Base-by-base conservation (phyloP, 2,888 invertebrate species). In the Rotaria sp. region DNA sequence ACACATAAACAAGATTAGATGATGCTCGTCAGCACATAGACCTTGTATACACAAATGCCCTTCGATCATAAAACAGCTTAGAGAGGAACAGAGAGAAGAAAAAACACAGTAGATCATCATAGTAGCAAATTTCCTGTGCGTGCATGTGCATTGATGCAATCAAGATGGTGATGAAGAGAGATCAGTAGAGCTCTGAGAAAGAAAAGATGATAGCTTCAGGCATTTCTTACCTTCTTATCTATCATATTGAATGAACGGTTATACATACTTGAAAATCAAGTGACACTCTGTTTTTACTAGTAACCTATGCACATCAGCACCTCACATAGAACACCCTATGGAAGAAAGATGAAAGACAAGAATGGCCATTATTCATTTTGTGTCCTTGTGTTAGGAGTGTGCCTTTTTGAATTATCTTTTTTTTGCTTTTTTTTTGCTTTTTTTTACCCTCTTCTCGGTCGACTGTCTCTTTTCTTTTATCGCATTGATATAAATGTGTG, bases 371-470 rank as follows among this genome's bases (percentile, higher is more conserved):
- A 67, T 67, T 67, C 67, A 67, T 38, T 21, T 67, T 18, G 35
- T 67, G 67, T 67, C 67, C 67, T 67, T 67, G 35, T 67, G 35
- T 67, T 67, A 35, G 67, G 18, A 67, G 67, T 67, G 30, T 38
- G 67, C 67, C 67, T 67, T 67, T 67, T 67, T 67, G 35, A 67
- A 67, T 67, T 67, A 67, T 67, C 67, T 67, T 67, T 67, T 59
- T 59, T 30, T 21, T 52, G 13, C 13, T 13, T 52, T 52, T 59
- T 59, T 67, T 67, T 55, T 26, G 1, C 24, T 2, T 55, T 55
- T 67, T 67, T 67, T 30, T 67, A 67, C 35, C 30, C 67, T 67
- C 67, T 67, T 38, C 67, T 35, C 67, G 67, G 21, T 67, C 67
- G 67, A 67, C 67, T 67, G 67, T 67, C 67, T 67, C 35, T 67